Evolutionary conservation across 2,888 invertebrate species (phyloP), one percentile per base, ranked within the genome.

Genomic region (Heliconius cydno): DNA sequence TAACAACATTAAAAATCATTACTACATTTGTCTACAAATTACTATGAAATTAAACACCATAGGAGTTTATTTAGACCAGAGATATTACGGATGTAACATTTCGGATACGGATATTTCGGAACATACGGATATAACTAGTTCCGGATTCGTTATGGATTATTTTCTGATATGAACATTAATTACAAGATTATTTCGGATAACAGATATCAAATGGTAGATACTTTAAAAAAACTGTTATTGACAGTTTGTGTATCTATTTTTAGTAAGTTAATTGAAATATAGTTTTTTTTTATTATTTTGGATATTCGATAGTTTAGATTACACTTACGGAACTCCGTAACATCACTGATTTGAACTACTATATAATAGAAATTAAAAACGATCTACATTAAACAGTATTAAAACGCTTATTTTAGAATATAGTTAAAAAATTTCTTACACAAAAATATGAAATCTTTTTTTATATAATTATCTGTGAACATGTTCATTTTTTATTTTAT

Each of bases 381-480:
- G 28, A 57, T 57, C 72, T 73, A 72, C 30, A 30, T 28, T 57
- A n/a, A 73, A 57, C 57, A 57, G 34, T 73, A 57, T 60, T 73
- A 57, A 73, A 73, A 73, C n/a, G 3, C 72, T 73, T 57, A 73
- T 60, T 73, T 60, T n/a, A 73, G 52, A 73, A 73, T 34, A 73
- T 57, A 57, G 52, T 30, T 13, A 57, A 57, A 72, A 72, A 72
- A 1, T 13, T 28, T 52, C n/a, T 57, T 60, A 57, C 52, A 30
- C 30, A 73, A 72, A 72, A 73, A 73, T 73, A 73, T 30, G 34
- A 30, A 13, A 30, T 4, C 5, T 15, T 38, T 67, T 34, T 68
- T 38, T 68, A 68, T 41, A 68, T 41, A 38, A 38, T 4, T 68
- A 68, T 7, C n/a, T 68, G 15, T 41, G 34, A n/a, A 34, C 22